Base-by-base conservation (phyloP, 2,888 invertebrate genomes). In the Nymphalis urticae region DNA sequence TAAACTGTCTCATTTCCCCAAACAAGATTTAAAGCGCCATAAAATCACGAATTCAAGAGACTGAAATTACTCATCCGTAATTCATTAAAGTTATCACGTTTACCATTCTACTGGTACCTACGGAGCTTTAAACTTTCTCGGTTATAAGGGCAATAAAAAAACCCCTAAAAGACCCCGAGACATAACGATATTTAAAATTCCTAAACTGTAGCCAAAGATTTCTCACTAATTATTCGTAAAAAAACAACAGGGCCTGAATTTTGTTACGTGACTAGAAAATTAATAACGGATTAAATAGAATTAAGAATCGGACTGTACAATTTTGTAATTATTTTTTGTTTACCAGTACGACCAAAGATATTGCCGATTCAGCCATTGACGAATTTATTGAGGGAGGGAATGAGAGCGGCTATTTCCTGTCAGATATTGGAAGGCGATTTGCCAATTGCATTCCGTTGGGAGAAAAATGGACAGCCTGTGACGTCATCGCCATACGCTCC, bases 401-500 rank as follows among this genome's bases (percentile, higher is more conserved):
- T 97, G 95, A 94, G 97, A 77, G 97, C 97, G 48, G 97, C 97
- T 71, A 97, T 98, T 83, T 96, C 97, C 76, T 98, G 97, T 86
- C 96, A 97, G 90, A 97, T 97, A 84, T 94, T 97, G 84, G 97
- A 97, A 90, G 98, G 98, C 27, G 98, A 98, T 92, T 94, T 97
- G 79, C 98, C 98, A 61, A 96, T 98, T 77, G 96, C 96, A 76
- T 97, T 98, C 90, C 95, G 96, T 65, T 98, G 98, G 98, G 97
- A 97, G 82, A 96, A 97, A 87, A 97, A 98, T 85, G 97, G 96
- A 60, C 96, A 96, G 82, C 94, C 95, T 7, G 95, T 97, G 77
- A 94, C 95, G 75, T 94, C 94, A 78, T 94, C 95, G 8, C 95
- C 94, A 63, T 93, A 92, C 75, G 90, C 92, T 1, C 85, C 92